These are phyloP conservation scores for Lasioglossum morio DNA, from an alignment of 2,888 invertebrate species.

Conservation along the genomic window DNA sequence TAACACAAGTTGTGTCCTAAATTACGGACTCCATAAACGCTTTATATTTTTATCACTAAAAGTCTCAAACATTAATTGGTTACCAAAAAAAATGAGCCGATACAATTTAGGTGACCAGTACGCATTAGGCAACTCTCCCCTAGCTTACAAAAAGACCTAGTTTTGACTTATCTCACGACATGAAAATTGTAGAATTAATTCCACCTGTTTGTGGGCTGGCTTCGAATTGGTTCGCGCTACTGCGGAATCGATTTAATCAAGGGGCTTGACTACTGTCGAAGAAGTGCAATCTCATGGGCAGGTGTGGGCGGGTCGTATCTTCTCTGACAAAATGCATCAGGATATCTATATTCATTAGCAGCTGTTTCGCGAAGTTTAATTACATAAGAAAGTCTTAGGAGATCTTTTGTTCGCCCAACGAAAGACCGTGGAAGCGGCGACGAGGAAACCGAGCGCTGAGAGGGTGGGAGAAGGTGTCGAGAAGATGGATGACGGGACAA, in stretches of 20 bases:
- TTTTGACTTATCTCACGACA: not conserved
- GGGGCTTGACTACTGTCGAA: constrained; percentile 14
- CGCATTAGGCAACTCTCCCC: too few relatives aligned
- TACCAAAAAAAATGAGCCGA: too few relatives aligned
- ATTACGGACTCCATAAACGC: too few relatives aligned
- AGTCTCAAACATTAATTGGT: too few relatives aligned
- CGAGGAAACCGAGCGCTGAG: constrained; percentile 6
- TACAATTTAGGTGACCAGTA: too few relatives aligned
- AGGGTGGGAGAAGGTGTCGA: not conserved
- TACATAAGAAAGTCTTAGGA: constrained; percentile 74
- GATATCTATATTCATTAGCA: constrained; percentile 79
- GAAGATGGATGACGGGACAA: constrained; percentile 55
- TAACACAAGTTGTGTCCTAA: too few relatives aligned
- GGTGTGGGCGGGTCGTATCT: constrained; percentile 31
- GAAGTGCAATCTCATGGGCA: constrained; percentile 38
- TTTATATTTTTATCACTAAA: too few relatives aligned
- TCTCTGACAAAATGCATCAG: constrained; percentile 62
- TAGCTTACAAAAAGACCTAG: not conserved
- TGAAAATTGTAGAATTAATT: not conserved
- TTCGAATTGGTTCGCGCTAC: constrained; percentile 58
- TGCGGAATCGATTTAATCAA: constrained; percentile 64
- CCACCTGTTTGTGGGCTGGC: constrained; percentile 27
- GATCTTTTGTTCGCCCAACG: constrained; percentile 56
- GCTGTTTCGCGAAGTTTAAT: constrained; percentile 79
- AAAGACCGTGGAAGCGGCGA: constrained; percentile 31